These are phyloP conservation scores for Drosophila grimshawi DNA, from an alignment of 1,140 invertebrate genomes.

Conservation along the genomic window DNA sequence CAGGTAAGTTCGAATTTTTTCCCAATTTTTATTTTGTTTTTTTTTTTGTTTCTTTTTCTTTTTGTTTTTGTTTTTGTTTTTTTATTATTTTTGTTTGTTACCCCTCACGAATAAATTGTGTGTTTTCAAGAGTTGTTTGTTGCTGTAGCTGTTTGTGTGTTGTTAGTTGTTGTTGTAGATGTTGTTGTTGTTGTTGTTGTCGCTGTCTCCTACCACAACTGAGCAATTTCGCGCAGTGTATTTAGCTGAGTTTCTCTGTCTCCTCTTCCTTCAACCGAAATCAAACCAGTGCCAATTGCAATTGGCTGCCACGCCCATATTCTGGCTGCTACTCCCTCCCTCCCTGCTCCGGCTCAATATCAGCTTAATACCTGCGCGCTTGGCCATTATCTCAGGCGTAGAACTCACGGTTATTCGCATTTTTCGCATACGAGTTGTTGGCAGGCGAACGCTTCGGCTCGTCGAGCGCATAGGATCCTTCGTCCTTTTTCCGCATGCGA, in stretches of 20 bases:
- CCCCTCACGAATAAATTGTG: conserved; percentile 73
- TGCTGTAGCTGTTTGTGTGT: conserved; percentile 37
- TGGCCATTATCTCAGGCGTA: conserved; percentile 92
- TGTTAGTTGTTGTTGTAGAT: conserved; percentile 34
- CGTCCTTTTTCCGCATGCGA: conserved; percentile 99
- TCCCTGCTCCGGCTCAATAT: conserved; percentile 1
- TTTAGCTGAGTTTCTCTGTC: conserved; percentile 55
- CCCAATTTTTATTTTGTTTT: conserved; percentile 24
- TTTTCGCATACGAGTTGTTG: conserved; percentile 94
- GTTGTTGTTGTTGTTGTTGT: conserved; percentile 42
- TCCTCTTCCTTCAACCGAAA: background rate
- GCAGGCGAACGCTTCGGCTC: conserved; percentile 97
- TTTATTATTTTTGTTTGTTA: conserved; percentile 31
- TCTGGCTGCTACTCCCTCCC: background rate
- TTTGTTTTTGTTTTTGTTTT: conserved; percentile 18
- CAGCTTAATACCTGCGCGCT: conserved; percentile 79
- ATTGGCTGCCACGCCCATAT: conserved; percentile 22
- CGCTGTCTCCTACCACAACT: conserved; percentile 20
- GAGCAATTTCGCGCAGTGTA: conserved; percentile 68
- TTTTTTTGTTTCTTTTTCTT: conserved; percentile 30
- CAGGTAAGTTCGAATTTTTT: conserved; percentile 69
- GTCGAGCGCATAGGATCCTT: conserved; percentile 98
- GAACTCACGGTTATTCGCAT: conserved; percentile 95
- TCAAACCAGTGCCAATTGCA: conserved; percentile 36
- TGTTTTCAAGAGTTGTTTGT: conserved; percentile 57